phyloP scores from a whole-genome alignment of 2,113 vertebrate species.

The Gorilla gorilla region DNA sequence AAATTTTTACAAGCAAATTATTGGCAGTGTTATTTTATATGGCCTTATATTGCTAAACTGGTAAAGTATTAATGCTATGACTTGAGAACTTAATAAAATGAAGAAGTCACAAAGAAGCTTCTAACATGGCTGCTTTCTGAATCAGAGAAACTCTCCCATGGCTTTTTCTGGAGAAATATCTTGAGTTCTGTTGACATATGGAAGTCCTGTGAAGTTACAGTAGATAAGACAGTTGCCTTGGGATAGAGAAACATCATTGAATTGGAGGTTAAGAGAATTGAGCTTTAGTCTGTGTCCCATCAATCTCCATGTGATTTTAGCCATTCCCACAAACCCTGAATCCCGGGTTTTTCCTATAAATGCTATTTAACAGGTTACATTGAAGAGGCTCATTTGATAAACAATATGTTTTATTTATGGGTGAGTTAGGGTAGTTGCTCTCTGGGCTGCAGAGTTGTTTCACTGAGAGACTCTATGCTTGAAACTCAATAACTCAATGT shows the following conservation, averaged over 20 bases:
- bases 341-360: constrained; percentile 11
- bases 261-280: background rate
- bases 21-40: constrained; percentile 18
- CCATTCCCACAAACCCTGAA: background rate
- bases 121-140: background rate
- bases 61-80: background rate
- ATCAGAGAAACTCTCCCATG: background rate
- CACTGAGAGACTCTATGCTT: background rate
- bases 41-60: background rate
- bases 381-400: background rate
- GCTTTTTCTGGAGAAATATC: background rate
- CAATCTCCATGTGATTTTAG: background rate
- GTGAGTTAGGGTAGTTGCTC: background rate
- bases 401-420: background rate
- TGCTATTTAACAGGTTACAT: background rate
- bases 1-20: background rate
- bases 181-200: background rate
- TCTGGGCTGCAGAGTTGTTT: background rate
- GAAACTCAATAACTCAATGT: background rate
- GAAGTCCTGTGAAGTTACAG: background rate
- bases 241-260: background rate
- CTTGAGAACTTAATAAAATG: constrained; percentile 24
- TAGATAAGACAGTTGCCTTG: background rate
- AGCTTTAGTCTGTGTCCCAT: background rate
- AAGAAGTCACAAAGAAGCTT: constrained; percentile 29